A percentile compares a stretch with the other conserved stretches of the same genome.
Conservation (phyloP, 2,888 invertebrate genomes). For the Chrysolina haemoptera region DNA sequence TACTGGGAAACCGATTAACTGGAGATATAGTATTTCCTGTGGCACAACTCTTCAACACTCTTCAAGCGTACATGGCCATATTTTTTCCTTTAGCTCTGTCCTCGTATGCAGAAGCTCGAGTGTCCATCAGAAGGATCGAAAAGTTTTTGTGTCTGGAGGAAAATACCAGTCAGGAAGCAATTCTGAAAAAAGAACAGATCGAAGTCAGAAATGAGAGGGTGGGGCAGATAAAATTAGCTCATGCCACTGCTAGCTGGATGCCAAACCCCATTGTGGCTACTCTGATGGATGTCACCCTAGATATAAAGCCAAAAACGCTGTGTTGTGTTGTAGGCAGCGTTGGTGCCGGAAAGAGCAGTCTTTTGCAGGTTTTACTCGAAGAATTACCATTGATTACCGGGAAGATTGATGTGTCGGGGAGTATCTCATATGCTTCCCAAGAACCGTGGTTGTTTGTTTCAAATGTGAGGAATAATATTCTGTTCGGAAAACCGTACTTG, state of each 20-base stretch:
- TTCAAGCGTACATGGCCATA: conserved; percentile 69
- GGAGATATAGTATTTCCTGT: conserved; percentile 82
- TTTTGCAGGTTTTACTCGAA: conserved; percentile 80
- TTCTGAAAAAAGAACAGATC: conserved; percentile 38
- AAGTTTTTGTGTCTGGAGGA: conserved; percentile 59
- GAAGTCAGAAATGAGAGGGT: not conserved
- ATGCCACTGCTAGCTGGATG: conserved; percentile 60
- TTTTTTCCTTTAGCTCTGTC: conserved; percentile 59
- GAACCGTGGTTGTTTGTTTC: conserved; percentile 86
- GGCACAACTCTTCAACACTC: conserved; percentile 83
- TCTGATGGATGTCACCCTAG: conserved; percentile 70
- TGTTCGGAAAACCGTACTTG: conserved; percentile 81
- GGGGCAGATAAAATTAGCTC: conserved; percentile 48
- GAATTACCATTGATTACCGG: conserved; percentile 79
- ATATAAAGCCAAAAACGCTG: conserved; percentile 69
- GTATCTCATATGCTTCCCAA: conserved; percentile 81
- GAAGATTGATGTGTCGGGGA: conserved; percentile 75
- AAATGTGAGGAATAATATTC: conserved; percentile 83
- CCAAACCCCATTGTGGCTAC: conserved; percentile 64
- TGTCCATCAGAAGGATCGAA: conserved; percentile 59
- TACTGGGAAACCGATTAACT: conserved; percentile 74
- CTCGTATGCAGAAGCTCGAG: conserved; percentile 60
- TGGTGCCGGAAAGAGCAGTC: conserved; percentile 80
- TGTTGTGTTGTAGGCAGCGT: conserved; percentile 75
- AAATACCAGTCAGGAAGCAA: conserved; percentile 39